Conservation (phyloP, 1,140 invertebrate species). For the Ruditapes philippinarum region DNA sequence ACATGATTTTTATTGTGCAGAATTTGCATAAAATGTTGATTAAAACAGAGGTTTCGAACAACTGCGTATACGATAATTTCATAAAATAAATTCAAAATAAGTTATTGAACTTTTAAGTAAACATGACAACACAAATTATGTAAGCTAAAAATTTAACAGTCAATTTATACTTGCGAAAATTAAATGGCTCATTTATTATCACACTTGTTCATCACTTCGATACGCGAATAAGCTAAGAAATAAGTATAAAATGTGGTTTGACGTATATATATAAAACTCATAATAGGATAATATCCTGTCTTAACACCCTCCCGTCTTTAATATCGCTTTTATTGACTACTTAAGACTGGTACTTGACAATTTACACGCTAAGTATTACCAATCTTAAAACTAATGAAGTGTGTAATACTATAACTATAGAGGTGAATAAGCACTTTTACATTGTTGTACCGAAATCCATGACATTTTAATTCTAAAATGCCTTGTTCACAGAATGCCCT, state of each 20-base stretch:
- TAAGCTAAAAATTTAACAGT: neutral
- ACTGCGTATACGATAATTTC: too few species aligned
- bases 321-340: slow-evolving; percentile 2
- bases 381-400: neutral
- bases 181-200: neutral
- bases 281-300: neutral
- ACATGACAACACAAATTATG: neutral
- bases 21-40: too few species aligned
- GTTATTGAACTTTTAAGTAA: neutral
- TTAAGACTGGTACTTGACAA: slow-evolving; percentile 14
- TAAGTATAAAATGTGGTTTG: too few species aligned
- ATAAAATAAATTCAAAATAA: too few species aligned
- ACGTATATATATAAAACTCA: slow-evolving; percentile 9
- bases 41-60: too few species aligned
- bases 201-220: neutral
- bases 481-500: neutral
- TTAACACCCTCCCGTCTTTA: neutral
- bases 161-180: neutral
- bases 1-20: too few species aligned
- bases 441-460: neutral
- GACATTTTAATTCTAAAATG: slow-evolving; percentile 12
- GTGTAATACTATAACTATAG: neutral
- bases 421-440: neutral
- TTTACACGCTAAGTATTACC: neutral
- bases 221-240: neutral